A percentile compares a stretch with the other conserved stretches of the same genome.
These are phyloP conservation scores for Syngnathus floridae DNA, from an alignment of 2,113 vertebrate species.

Conservation along the genomic window DNA sequence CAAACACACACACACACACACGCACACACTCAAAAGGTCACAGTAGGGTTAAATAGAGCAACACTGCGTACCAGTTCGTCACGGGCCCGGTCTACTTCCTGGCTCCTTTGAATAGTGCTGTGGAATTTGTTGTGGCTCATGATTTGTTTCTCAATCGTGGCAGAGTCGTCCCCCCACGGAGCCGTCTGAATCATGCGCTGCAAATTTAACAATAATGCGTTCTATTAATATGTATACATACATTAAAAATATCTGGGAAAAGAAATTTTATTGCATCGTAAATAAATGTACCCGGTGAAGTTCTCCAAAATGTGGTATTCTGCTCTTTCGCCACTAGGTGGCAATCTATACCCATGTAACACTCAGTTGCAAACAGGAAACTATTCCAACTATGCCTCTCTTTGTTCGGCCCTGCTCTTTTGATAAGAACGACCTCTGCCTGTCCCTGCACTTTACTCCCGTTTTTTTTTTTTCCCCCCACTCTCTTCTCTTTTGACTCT, in stretches of 20 bases:
- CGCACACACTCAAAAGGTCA: background rate
- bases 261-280: background rate
- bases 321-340: conserved; percentile 50
- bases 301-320: conserved; percentile 1
- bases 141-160: conserved; percentile 82
- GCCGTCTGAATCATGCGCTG: conserved; percentile 83
- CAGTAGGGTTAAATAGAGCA: background rate
- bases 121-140: conserved; percentile 76
- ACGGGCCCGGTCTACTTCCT: conserved; percentile 77
- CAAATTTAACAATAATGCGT: background rate
- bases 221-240: too few species aligned
- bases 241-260: background rate
- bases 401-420: conserved; percentile 27
- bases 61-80: conserved; percentile 77
- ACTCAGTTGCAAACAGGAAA: conserved; percentile 31
- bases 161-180: conserved; percentile 81
- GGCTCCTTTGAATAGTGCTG: conserved; percentile 80
- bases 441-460: conserved; percentile 21
- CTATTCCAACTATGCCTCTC: conserved; percentile 57
- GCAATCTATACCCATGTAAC: conserved; percentile 35
- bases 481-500: conserved; percentile 11
- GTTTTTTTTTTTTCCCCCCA: conserved; percentile 24
- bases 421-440: conserved; percentile 49
- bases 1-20: background rate
- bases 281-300: background rate